Conservation (phyloP, 2,888 invertebrate species). For the Merodon equestris region DNA sequence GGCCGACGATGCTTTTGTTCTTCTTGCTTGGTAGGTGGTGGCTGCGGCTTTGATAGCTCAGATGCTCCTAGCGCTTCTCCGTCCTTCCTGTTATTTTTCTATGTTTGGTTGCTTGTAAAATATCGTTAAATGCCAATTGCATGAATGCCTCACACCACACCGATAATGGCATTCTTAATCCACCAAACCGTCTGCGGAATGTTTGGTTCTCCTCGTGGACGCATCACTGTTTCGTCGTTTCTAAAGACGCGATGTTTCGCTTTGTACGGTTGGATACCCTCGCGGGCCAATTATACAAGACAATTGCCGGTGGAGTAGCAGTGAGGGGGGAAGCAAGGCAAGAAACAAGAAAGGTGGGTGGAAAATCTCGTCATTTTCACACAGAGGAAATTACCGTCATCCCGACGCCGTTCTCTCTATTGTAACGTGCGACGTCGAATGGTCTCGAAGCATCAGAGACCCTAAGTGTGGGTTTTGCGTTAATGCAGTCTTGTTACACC, state of each 20-base stretch:
- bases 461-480: constrained; percentile 43
- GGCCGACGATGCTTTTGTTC: too few relatives aligned
- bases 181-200: too few relatives aligned
- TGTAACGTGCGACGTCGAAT: neutral
- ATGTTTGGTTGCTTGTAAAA: constrained; percentile 41
- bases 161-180: constrained; percentile 27
- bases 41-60: constrained; percentile 3
- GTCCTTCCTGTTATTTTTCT: constrained; percentile 1
- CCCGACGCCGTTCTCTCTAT: constrained; percentile 24
- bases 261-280: constrained; percentile 33
- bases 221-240: neutral
- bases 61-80: neutral
- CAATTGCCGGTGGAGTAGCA: constrained; percentile 25
- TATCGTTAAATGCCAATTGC: constrained; percentile 68
- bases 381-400: constrained; percentile 34
- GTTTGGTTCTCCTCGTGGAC: too few relatives aligned
- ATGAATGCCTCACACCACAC: constrained; percentile 36
- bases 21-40: neutral
- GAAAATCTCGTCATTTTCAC: constrained; percentile 49
- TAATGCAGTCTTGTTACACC: constrained; percentile 43
- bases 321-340: neutral
- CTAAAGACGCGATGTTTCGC: constrained; percentile 10
- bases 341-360: constrained; percentile 16
- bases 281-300: constrained; percentile 54
- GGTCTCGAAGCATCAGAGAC: constrained; percentile 7